phyloP scores from a whole-genome alignment of 1,140 invertebrate genomes.

The Cotesia glomerata region DNA sequence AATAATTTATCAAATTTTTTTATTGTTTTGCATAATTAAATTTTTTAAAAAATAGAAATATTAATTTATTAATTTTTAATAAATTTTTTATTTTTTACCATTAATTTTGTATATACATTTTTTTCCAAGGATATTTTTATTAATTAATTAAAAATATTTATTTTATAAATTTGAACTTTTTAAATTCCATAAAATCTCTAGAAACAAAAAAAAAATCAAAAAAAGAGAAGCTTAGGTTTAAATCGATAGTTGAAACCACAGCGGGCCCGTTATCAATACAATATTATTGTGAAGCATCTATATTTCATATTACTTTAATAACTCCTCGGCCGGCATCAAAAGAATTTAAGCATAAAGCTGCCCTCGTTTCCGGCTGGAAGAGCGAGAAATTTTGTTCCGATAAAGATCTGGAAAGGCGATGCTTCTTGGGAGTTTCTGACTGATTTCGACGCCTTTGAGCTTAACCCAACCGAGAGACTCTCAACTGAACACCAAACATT shows the following conservation, averaged over 20 bases:
- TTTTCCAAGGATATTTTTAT: no score
- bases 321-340: not conserved
- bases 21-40: no score
- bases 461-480: constrained; percentile 13
- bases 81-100: no score
- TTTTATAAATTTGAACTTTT: no score
- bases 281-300: constrained; percentile 4
- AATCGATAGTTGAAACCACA: not conserved
- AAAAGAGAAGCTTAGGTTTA: no score
- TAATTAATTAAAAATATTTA: no score
- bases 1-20: no score
- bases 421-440: not conserved
- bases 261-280: not conserved
- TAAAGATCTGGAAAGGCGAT: not conserved
- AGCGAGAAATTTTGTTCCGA: constrained; percentile 7
- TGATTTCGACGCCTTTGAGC: constrained; percentile 17
- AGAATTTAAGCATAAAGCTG: not conserved
- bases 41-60: no score
- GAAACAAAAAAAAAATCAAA: no score
- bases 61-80: no score
- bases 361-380: not conserved
- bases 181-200: no score
- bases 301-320: not conserved
- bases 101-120: no score
- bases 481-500: constrained; percentile 9